Evolutionary conservation across 2,797 vertebrate species (phyloP), one percentile per base, ranked within the genome.

Genomic region (Cossypha heuglini): DNA sequence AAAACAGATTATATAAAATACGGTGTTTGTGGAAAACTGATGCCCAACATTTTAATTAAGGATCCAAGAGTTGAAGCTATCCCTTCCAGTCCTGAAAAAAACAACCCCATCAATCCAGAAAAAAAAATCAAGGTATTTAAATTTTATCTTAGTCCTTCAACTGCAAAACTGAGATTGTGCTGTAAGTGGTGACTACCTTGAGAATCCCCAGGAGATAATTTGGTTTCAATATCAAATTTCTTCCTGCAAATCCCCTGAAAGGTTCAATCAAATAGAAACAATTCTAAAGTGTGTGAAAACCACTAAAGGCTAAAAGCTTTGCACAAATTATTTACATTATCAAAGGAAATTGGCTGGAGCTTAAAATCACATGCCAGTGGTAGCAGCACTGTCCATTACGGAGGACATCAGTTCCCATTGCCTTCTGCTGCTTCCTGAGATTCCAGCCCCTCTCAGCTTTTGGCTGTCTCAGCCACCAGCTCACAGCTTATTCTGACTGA

Each of bases 221-320:
- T 31, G 31, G 29, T 77, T 80, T 77, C 66, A 57, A 57, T 66
- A 82, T 49, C 22, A 45, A 3, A 61, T 93, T 90, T 80, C 72
- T 88, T 80, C 37, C 38, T 59, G 37, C 79, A 93, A 71, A 55
- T 74, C 72, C 59, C 72, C 57, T 67, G 86, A 86, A 94, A 93
- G 82, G 72, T 57, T 83, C 85, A n/a, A 7, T 80, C 45, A 26
- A 88, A 90, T 4, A 74, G 61, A 82, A 77, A 52, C 1, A 0
- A 24, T 37, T 82, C 76, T 42, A 0, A 89, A 87, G 59, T 54
- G 59, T 54, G 67, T 62, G 63, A 81, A 73, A 69, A 86, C 37
- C 75, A 76, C 63, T 42, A 8, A 49, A 71, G 62, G 49, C 89
- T 68, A 40, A 84, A 85, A 85, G 85, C 68, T 82, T 38, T 81